Evolutionary conservation across 2,797 vertebrate genomes (phyloP), one percentile per base, ranked within the genome.

Genomic region (Botia almorhae): DNA sequence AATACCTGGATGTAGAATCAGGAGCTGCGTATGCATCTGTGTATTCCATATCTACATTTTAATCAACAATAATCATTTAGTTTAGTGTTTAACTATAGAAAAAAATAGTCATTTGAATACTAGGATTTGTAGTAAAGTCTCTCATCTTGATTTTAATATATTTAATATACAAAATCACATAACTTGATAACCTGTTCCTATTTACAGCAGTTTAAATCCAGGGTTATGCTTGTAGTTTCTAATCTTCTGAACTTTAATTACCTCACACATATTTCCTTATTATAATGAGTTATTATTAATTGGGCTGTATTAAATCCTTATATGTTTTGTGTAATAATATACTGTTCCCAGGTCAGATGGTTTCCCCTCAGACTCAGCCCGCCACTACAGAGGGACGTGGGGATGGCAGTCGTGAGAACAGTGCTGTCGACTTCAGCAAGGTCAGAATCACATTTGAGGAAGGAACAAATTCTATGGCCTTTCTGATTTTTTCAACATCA

Each of bases 391-490:
- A 99, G 90, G 95, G 93, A 84, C 97, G 96, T 88, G 96, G 95
- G 17, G 96, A 97, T 68, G 96, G 98, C 86, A 99, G 98, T 94
- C 93, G 97, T 89, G 98, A 99, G 92, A 99, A 98, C 94, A 99
- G 98, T 75, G 93, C 96, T 1, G 96, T 99, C 74, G 98, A 99
- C 91, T 98, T 99, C 74, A 98, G 97, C 90, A 99, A 99, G 96
- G 97, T 99, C 93, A 95, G 90, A 86, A 72, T 23, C 26, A 39
- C 14, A 16, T 71, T 79, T 64, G 4, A 53, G 21, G 29, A 4
- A 63, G 11, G 7, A 26, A 3, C 13, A 60, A 26, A 13, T 60
- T 21, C 26, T 26, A 60, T n/a, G n/a, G n/a, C n/a, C n/a, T n/a
- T n/a, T n/a, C n/a, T n/a, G n/a, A n/a, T n/a, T n/a, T n/a, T n/a